Percentiles rank a stretch among this genome's conserved stretches.
Evolutionary conservation across 1,140 invertebrate species (phyloP).

Genomic region (Palaemon carinicauda): DNA sequence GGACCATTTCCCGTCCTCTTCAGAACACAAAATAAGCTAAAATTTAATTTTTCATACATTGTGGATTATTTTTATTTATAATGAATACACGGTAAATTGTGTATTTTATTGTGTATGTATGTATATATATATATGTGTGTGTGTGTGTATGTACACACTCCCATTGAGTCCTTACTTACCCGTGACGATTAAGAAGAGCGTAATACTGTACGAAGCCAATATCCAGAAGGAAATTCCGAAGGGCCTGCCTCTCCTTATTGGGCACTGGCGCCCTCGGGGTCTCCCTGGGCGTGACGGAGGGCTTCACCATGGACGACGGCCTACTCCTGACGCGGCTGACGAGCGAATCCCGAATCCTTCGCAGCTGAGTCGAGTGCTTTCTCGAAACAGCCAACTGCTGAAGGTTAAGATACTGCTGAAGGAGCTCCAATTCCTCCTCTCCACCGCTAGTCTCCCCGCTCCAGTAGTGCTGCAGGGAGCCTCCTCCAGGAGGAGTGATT

Average conservation of each 20-base stretch:
- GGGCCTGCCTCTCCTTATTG: constrained; percentile 26
- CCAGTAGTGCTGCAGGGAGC: constrained; percentile 29
- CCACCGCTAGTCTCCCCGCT: background rate
- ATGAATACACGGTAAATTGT: too few relatives aligned
- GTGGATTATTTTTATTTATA: too few relatives aligned
- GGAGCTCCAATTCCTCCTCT: constrained; percentile 44
- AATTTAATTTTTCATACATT: too few relatives aligned
- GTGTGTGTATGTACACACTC: too few relatives aligned
- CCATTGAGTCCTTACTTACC: background rate
- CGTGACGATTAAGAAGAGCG: constrained; percentile 45
- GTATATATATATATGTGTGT: too few relatives aligned
- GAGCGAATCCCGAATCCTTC: constrained; percentile 44
- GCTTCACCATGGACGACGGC: constrained; percentile 22
- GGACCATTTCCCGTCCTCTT: too few relatives aligned
- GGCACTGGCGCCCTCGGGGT: background rate
- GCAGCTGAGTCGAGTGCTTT: constrained; percentile 41
- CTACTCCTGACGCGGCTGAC: constrained; percentile 19
- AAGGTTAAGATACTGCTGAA: constrained; percentile 47
- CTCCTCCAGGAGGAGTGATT: background rate
- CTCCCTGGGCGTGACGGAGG: background rate
- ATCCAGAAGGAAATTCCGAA: constrained; percentile 46
- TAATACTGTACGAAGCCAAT: constrained; percentile 54
- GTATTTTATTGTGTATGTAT: too few relatives aligned
- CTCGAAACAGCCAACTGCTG: constrained; percentile 43
- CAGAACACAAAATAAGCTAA: too few relatives aligned